Percentiles rank a stretch among this genome's conserved stretches.
These are phyloP conservation scores for Carassius gibelio DNA, from an alignment of 2,113 vertebrate genomes.

Conservation along the genomic window DNA sequence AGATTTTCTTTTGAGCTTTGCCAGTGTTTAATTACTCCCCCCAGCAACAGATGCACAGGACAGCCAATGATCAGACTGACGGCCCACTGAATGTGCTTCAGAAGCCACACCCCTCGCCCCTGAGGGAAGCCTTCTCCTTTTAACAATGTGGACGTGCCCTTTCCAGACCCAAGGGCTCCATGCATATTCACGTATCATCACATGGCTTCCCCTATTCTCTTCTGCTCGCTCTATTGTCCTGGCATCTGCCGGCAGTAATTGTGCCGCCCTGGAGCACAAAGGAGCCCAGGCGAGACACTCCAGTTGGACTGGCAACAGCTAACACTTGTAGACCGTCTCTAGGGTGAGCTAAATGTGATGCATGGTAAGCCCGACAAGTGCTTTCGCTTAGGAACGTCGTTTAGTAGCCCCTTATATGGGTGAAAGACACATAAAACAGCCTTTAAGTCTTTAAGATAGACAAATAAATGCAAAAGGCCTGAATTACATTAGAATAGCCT, in stretches of 20 bases:
- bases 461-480: background rate
- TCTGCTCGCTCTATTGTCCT: conserved; percentile 50
- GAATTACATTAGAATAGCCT: background rate
- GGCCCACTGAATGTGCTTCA: background rate
- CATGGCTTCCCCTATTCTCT: conserved; percentile 39
- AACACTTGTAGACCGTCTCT: conserved; percentile 34
- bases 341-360: conserved; percentile 27
- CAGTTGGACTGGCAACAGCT: conserved; percentile 5
- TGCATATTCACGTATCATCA: conserved; percentile 51
- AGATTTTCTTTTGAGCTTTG: background rate
- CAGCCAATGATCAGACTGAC: conserved; percentile 37
- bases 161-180: conserved; percentile 42
- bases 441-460: background rate
- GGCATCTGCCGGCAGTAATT: conserved; percentile 58
- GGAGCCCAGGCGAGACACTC: conserved; percentile 14
- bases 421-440: background rate
- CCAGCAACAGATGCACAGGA: conserved; percentile 43
- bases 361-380: background rate
- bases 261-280: conserved; percentile 43
- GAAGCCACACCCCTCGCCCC: conserved; percentile 23
- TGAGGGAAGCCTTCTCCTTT: conserved; percentile 1
- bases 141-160: conserved; percentile 44
- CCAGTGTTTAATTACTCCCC: background rate
- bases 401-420: background rate
- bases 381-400: background rate